Evolutionary conservation across 2,797 vertebrate genomes (phyloP), one percentile per base, ranked within the genome.

Genomic region (Miichthys miiuy): DNA sequence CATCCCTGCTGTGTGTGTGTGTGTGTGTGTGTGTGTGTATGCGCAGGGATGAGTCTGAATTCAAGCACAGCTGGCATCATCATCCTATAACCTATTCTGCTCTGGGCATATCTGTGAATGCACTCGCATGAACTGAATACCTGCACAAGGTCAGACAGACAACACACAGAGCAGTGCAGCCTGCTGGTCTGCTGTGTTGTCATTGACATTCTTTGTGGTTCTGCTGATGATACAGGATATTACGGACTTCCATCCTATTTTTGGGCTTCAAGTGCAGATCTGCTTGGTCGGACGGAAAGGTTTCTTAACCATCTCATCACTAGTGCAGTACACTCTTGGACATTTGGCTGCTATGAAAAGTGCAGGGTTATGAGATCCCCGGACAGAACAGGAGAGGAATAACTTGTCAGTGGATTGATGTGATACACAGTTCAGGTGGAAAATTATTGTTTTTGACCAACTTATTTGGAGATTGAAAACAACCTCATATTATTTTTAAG

Each of bases 61-160:
- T 85, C 50, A 80, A 61, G 65, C 88, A 90, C 84, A 90, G 87
- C 87, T 88, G 83, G 88, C 77, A 75, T 75, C 72, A 65, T 85
- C 54, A 78, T 88, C 77, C 63, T 70, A 50, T 79, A 86, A 86
- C 81, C 78, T 82, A 79, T 77, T 84, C 81, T 67, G 5, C 42
- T 78, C 21, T 71, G 67, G 56, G 55, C 46, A 68, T 38, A 50
- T 81, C 77, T 68, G n/a, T 65, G 64, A 71, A 78, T 23, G 38
- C 52, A 73, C 25, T 58, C 23, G n/a, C 21, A 50, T 70, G 34
- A 64, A 47, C 50, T 38, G 67, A 71, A 54, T 50, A 84, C 79
- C 78, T 83, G 64, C 34, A 86, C 81, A 82, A 88, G 84, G 85
- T 84, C 74, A 86, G 34, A 44, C 1, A 41, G 27, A 38, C 30